A percentile compares a stretch with the other conserved stretches of the same genome.
These are phyloP conservation scores for Paedocypris micromegethes DNA, from an alignment of 2,797 vertebrate genomes.

Conservation along the genomic window DNA sequence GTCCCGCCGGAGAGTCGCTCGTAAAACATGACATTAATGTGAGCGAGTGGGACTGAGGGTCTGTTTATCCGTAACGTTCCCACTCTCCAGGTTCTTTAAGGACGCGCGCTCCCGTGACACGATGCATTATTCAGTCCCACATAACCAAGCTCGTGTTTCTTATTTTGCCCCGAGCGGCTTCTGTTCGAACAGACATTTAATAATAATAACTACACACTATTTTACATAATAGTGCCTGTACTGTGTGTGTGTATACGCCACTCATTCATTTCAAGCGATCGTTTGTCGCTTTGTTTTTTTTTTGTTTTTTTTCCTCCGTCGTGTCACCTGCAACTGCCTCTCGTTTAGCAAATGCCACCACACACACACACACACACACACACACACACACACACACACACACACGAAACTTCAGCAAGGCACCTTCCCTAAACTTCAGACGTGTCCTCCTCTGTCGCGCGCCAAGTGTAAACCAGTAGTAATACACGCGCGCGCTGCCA, in stretches of 20 bases:
- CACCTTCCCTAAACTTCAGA: too few relatives aligned
- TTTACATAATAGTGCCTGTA: not conserved
- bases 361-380: too few relatives aligned
- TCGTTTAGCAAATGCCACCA: too few relatives aligned
- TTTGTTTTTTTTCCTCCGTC: too few relatives aligned
- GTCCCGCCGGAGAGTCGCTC: not conserved
- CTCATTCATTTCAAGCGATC: too few relatives aligned
- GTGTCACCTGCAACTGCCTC: too few relatives aligned
- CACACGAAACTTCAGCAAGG: too few relatives aligned
- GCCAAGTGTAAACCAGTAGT: not conserved
- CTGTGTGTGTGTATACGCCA: not conserved
- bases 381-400: too few relatives aligned
- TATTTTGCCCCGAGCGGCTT: not conserved
- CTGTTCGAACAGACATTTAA: not conserved
- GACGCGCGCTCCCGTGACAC: slow-evolving; percentile 7
- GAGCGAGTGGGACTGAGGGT: not conserved
- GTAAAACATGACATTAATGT: not conserved
- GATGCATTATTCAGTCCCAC: slow-evolving; percentile 21
- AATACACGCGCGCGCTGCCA: not conserved
- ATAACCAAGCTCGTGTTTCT: not conserved
- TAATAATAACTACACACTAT: not conserved
- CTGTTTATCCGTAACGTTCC: slow-evolving; percentile 1
- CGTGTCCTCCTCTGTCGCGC: not conserved
- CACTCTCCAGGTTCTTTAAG: slow-evolving; percentile 22
- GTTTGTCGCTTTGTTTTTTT: too few relatives aligned